phyloP scores from a whole-genome alignment of 1,140 invertebrate genomes.

The Drosophila rufa region DNA sequence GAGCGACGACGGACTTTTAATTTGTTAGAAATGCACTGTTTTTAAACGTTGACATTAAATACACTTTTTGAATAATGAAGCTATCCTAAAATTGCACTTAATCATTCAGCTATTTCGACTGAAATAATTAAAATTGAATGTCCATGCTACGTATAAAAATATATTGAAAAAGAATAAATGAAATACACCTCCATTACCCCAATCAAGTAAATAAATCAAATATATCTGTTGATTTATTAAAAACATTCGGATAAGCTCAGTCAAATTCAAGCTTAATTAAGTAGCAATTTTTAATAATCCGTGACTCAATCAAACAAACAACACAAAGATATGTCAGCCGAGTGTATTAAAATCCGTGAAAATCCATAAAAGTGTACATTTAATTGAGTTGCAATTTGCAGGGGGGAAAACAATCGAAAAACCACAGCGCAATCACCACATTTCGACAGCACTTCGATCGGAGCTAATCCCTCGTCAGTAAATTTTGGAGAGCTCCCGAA shows the following conservation, averaged over 20 bases:
- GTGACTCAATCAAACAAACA: background rate
- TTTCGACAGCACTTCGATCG: constrained; percentile 2
- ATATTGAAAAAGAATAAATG: background rate
- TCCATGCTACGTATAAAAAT: background rate
- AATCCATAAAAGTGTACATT: constrained; percentile 10
- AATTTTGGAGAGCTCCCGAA: constrained; percentile 22
- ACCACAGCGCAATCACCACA: constrained; percentile 2
- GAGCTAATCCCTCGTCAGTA: constrained; percentile 27
- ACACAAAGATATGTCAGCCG: background rate
- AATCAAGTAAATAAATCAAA: background rate
- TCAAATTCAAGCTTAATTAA: background rate
- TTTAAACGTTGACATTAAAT: background rate
- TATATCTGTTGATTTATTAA: no score
- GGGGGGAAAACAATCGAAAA: background rate
- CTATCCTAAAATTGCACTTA: no score
- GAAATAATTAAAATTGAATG: constrained; percentile 3
- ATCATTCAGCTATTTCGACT: background rate
- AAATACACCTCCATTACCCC: background rate
- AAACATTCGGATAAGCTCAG: background rate
- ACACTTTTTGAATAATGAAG: background rate
- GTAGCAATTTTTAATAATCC: background rate
- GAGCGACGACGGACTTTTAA: background rate
- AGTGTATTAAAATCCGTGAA: background rate
- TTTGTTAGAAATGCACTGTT: no score
- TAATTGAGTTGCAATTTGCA: constrained; percentile 14